Base-by-base conservation (phyloP, 1,140 invertebrate genomes). In the Tetramorium simillimum region DNA sequence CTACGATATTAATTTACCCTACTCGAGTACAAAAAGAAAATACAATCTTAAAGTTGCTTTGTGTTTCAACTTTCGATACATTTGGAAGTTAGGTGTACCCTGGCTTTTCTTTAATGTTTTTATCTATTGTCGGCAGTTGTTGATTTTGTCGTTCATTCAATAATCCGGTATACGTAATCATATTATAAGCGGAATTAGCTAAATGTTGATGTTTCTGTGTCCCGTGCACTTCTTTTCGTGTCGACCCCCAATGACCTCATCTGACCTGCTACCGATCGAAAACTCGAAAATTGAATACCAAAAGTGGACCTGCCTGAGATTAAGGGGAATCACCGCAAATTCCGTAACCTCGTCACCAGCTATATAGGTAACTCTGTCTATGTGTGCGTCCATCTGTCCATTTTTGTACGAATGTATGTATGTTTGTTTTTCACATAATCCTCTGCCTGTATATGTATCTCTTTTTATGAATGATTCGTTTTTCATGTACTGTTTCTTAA, bases 251-350 rank as follows among this genome's bases (percentile, higher is more conserved):
- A 90, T 89, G 90, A 91, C 90, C 90, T 94, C 93, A 95, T 92
- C 93, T 91, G 92, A 95, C 93, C 93, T 95, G 93, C 93, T 84
- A 93, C 91, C 70, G 88, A 92, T 92, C 91, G 92, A 94, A 33
- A 92, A 94, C 90, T 94, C 80, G 91, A 93, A 93, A 94, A 92
- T 92, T 85, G 91, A 94, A 94, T 92, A 93, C 93, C 88, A 93
- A 94, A 95, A 99, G 98, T 99, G 97, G 98, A 99, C 97, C 97
- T 99, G 95, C 98, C 98, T 95, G 98, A 98, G 97, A 98, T 99
- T 96, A 99, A 99, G 96, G 98, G 98, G 95, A 98, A 98, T 96
- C 98, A 99, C 96, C 98, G 98, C 96, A 99, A 99, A 97, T 99
- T 99, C 97, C 97, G 98, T 96, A 99, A 98, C 95, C 97, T 99